Percentiles rank a stretch among this genome's conserved stretches.
Conservation (phyloP, 1,140 invertebrate genomes). For the Cephus cinctus region DNA sequence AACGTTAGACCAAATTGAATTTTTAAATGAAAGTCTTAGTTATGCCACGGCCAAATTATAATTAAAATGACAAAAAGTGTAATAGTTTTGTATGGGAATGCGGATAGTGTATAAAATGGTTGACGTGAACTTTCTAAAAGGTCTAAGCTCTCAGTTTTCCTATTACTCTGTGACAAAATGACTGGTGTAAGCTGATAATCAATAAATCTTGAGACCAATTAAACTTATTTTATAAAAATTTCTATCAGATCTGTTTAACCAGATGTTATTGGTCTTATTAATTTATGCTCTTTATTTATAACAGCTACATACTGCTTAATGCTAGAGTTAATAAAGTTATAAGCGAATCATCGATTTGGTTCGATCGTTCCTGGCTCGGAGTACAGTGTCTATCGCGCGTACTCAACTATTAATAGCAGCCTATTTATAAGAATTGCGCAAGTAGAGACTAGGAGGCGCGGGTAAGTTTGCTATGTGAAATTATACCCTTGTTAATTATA, state of each 20-base stretch:
- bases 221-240: too few relatives aligned
- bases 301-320: conserved; percentile 4
- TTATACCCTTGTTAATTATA: conserved; percentile 27
- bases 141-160: not conserved
- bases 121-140: not conserved
- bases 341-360: not conserved
- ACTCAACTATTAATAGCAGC: too few relatives aligned
- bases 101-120: too few relatives aligned
- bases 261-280: conserved; percentile 1
- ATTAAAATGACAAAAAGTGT: conserved; percentile 35
- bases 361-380: conserved; percentile 2
- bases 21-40: conserved; percentile 33
- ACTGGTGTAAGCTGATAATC: not conserved
- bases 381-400: conserved; percentile 4
- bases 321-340: not conserved
- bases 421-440: conserved; percentile 39
- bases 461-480: conserved; percentile 31
- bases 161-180: not conserved
- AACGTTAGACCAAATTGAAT: conserved; percentile 35
- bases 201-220: too few relatives aligned
- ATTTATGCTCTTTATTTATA: not conserved
- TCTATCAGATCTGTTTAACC: too few relatives aligned
- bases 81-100: conserved; percentile 23
- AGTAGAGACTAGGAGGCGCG: conserved; percentile 24
- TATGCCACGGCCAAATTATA: conserved; percentile 28